Conservation (phyloP, 2,113 vertebrate species). For the Semicossyphus pulcher region DNA sequence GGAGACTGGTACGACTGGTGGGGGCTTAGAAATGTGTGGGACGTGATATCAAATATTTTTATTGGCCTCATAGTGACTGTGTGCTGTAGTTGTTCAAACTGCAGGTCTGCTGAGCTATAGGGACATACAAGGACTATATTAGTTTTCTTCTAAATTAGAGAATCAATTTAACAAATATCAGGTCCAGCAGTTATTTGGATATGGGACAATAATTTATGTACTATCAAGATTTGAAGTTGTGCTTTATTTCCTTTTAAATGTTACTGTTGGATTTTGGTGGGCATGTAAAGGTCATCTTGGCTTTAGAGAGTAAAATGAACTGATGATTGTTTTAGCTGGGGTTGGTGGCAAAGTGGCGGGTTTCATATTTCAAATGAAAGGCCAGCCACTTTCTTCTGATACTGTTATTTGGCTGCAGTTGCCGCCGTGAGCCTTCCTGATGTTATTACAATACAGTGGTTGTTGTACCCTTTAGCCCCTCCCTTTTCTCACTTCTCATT, state of each 20-base stretch:
- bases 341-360: slow-evolving; percentile 13
- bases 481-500: slow-evolving; percentile 46
- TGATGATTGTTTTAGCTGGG: neutral
- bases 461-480: slow-evolving; percentile 1
- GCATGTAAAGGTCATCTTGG: too few relatives aligned
- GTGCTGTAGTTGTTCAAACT: neutral
- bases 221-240: too few relatives aligned
- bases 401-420: slow-evolving; percentile 9
- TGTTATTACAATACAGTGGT: slow-evolving; percentile 24
- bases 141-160: neutral
- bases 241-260: too few relatives aligned
- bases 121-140: slow-evolving; percentile 2
- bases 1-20: neutral
- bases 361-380: slow-evolving; percentile 35
- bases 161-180: neutral
- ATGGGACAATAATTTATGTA: too few relatives aligned
- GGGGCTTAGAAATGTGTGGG: slow-evolving; percentile 18
- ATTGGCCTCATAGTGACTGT: slow-evolving; percentile 30
- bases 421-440: slow-evolving; percentile 16
- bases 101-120: slow-evolving; percentile 27
- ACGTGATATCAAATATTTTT: slow-evolving; percentile 37
- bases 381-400: neutral
- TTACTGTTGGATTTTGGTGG: too few relatives aligned
- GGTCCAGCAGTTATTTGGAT: too few relatives aligned
- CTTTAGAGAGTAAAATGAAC: neutral